phyloP scores from a whole-genome alignment of 2,888 invertebrate genomes.

The Xestia rhomboidea region DNA sequence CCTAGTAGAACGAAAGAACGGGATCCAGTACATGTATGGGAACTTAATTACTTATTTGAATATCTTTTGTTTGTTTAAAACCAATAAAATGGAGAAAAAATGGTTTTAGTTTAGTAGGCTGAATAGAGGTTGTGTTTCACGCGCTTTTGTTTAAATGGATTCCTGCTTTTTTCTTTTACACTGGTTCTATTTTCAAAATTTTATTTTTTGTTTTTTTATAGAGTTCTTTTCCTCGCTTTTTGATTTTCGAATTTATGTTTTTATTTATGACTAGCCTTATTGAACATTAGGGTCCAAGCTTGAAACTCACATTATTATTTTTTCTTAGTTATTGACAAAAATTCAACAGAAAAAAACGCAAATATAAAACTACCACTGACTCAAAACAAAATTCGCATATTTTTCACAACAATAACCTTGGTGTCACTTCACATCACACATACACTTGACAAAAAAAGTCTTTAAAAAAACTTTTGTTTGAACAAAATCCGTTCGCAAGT shows the following conservation, averaged over 20 bases:
- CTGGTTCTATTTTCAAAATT: conserved; percentile 22
- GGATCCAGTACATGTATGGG: conserved; percentile 44
- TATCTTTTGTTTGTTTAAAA: conserved; percentile 31
- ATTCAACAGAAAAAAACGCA: not conserved
- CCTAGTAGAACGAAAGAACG: conserved; percentile 38
- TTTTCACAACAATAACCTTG: conserved; percentile 17
- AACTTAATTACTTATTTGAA: conserved; percentile 51
- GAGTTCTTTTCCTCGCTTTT: not conserved
- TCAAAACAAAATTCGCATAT: conserved; percentile 19
- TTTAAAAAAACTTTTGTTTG: conserved; percentile 22
- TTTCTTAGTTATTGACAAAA: not conserved
- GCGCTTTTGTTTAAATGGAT: conserved; percentile 1
- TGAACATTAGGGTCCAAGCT: no score
- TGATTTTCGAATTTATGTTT: not conserved
- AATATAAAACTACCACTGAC: conserved; percentile 16
- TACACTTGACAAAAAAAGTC: conserved; percentile 17
- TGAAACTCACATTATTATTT: not conserved
- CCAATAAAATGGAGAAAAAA: conserved; percentile 19
- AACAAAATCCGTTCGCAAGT: conserved; percentile 54
- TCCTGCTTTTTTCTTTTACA: not conserved
- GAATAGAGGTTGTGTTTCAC: not conserved
- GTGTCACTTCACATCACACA: conserved; percentile 63
- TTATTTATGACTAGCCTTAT: not conserved
- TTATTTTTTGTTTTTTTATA: not conserved
- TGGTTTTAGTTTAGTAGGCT: conserved; percentile 3